Conservation (phyloP, 2,797 vertebrate genomes). For the Staurois parvus region DNA sequence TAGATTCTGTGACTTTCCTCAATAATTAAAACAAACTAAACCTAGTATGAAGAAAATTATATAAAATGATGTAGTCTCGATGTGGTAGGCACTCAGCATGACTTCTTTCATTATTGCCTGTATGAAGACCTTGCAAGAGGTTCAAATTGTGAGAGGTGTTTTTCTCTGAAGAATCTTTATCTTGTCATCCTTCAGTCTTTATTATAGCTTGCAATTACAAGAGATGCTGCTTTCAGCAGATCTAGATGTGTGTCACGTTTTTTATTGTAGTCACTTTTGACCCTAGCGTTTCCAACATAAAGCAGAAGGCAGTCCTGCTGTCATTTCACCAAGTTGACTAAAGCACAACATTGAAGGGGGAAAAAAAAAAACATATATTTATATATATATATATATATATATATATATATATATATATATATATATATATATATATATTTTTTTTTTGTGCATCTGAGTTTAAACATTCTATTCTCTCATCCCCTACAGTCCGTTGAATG, state of each 20-base stretch:
- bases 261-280: constrained; percentile 19
- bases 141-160: constrained; percentile 7
- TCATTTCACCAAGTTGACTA: not conserved
- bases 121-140: constrained; percentile 19
- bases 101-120: constrained; percentile 40
- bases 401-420: too few species aligned
- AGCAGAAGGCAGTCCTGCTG: constrained; percentile 5
- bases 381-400: too few species aligned
- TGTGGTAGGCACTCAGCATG: not conserved
- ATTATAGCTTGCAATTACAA: constrained; percentile 24
- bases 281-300: not conserved
- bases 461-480: too few species aligned
- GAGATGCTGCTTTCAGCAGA: constrained; percentile 27
- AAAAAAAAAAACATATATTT: too few species aligned
- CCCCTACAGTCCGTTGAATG: too few species aligned
- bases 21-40: constrained; percentile 16
- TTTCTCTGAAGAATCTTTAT: not conserved
- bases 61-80: not conserved
- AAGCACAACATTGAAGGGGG: not conserved
- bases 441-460: too few species aligned
- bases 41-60: not conserved
- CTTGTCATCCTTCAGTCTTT: constrained; percentile 7
- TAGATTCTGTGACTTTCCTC: not conserved
- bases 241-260: not conserved
- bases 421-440: too few species aligned